Evolutionary conservation across 1,140 invertebrate species (phyloP), one percentile per base, ranked within the genome.

Genomic region (Hyles vespertilio): DNA sequence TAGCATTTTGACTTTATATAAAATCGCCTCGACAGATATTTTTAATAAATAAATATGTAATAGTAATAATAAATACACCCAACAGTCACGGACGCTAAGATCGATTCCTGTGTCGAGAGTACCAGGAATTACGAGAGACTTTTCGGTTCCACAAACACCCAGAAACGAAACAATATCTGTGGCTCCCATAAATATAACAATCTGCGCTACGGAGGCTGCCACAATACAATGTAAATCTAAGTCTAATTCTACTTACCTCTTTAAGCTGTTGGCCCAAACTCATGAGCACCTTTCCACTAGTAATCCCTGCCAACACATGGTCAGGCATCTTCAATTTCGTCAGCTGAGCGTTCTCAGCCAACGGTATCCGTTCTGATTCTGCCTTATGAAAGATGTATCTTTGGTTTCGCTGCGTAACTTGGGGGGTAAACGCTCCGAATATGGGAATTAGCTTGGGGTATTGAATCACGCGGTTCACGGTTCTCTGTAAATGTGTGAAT

Each of bases 341-440:
- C 0, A 63, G 70, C 1, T 44, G 36, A 3, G 69, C 56, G 1
- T 45, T 76, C 50, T 89, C 82, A 57, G 81, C 76, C 51, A 89
- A 75, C 0, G 93, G 93, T 48, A 94, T 84, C 89, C 89, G 32
- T 92, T 87, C 32, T 92, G 92, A 5, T 79, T 87, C n/a, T 78
- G 81, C 47, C 94, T 89, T 58, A 95, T 69, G 54, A 96, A 91
- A 96, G 0, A 94, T 81, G 63, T 93, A 91, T 53, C 91, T 91
- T 0, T 84, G 82, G 22, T 92, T 91, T 0, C 85, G 72, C 36
- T 90, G 81, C 0, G 89, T 73, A 6, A 69, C 51, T 44, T 84
- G 77, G 0, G 89, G 89, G 6, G 90, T 84, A 53, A 94, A 81
- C 36, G 90, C 87, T 0, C 94, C 94, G 63, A 94, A 95, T 32